Evolutionary conservation across 2,113 vertebrate species (phyloP).

Genomic region (Gambusia affinis): DNA sequence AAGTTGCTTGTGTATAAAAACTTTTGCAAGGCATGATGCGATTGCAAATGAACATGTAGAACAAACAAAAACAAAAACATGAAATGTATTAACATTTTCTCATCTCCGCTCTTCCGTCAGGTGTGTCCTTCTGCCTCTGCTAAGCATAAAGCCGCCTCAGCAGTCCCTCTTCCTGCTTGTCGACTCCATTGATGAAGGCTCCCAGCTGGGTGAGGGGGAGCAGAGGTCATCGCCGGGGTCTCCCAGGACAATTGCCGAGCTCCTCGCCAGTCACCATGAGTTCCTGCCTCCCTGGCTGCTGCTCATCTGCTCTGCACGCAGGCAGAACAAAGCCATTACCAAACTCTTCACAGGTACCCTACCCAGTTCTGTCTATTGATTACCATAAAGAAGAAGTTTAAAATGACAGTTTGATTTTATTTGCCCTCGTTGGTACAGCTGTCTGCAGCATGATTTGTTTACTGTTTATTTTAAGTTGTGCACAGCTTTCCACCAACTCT

Average conservation of each 20-base stretch:
- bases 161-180: constrained; percentile 92
- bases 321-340: constrained; percentile 95
- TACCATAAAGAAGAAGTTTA: neutral
- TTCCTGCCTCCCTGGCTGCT: constrained; percentile 97
- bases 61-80: neutral
- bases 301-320: constrained; percentile 92
- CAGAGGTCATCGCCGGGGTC: constrained; percentile 80
- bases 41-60: neutral
- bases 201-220: constrained; percentile 84
- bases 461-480: constrained; percentile 3
- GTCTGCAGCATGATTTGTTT: neutral
- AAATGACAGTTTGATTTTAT: constrained; percentile 20
- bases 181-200: constrained; percentile 94
- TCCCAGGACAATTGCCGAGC: constrained; percentile 91
- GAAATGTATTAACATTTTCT: neutral
- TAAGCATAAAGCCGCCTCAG: constrained; percentile 88
- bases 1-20: no score
- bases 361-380: neutral
- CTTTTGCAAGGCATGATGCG: neutral
- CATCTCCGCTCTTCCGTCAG: constrained; percentile 60
- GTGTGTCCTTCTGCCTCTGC: constrained; percentile 90
- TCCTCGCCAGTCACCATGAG: constrained; percentile 92
- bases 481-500: constrained; percentile 22
- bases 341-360: constrained; percentile 94
- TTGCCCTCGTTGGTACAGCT: neutral